Percentiles rank a stretch among this genome's conserved stretches.
Conservation (phyloP, 2,888 invertebrate genomes). For the Microplitis deprimator region DNA sequence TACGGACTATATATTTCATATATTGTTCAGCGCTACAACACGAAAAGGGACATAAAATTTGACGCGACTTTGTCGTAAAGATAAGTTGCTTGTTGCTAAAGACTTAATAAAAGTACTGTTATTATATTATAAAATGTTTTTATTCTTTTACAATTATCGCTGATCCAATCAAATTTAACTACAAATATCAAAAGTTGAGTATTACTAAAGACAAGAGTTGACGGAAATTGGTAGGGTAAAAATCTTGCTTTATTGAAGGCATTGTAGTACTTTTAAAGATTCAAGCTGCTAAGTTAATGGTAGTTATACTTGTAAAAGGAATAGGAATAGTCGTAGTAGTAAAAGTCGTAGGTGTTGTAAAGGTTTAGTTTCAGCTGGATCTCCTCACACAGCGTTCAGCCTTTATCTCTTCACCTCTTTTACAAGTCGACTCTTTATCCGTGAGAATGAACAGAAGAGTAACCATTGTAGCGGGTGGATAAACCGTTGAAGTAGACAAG, state of each 20-base stretch:
- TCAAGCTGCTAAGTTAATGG: not conserved
- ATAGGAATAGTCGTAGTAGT: not conserved
- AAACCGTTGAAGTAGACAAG: not conserved
- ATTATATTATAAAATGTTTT: constrained; percentile 57
- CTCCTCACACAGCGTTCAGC: not conserved
- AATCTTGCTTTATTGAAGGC: not conserved
- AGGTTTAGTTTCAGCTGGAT: not conserved
- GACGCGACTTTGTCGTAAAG: constrained; percentile 61
- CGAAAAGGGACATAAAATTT: constrained; percentile 25
- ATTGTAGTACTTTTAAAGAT: not conserved
- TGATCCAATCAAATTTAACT: not conserved
- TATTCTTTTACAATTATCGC: constrained; percentile 23
- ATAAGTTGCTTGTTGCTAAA: constrained; percentile 65
- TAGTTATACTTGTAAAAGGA: not conserved
- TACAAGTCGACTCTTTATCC: not conserved
- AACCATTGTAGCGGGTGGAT: constrained; percentile 5
- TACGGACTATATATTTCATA: not conserved
- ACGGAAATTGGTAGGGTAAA: not conserved
- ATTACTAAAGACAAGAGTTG: not conserved
- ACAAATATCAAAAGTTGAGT: not conserved
- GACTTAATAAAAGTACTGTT: constrained; percentile 63
- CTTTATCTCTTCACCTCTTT: constrained; percentile 1
- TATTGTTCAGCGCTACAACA: constrained; percentile 7
- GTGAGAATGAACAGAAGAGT: constrained; percentile 5
- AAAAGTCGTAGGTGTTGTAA: not conserved